Conservation (phyloP, 2,888 invertebrate genomes). For the Caradrina kadenii region DNA sequence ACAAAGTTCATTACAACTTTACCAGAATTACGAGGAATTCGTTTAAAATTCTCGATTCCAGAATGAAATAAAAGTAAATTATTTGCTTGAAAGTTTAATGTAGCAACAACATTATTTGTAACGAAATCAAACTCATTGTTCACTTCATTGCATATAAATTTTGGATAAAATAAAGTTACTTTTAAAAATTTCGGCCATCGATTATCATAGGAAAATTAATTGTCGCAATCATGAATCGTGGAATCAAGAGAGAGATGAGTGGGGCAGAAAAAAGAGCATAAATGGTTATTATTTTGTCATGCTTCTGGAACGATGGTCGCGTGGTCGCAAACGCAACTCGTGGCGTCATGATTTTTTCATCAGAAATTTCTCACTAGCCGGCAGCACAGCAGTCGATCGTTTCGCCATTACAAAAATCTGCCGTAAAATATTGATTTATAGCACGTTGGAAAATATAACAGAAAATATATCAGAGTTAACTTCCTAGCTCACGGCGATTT, state of each 20-base stretch:
- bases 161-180: conserved; percentile 50
- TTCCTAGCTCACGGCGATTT: too few relatives aligned
- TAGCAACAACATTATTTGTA: conserved; percentile 43
- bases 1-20: conserved; percentile 19
- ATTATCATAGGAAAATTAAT: conserved; percentile 71
- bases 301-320: too few relatives aligned
- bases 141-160: conserved; percentile 44
- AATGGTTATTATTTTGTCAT: too few relatives aligned
- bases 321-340: too few relatives aligned
- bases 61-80: conserved; percentile 40
- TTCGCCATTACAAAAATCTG: too few relatives aligned
- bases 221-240: conserved; percentile 38
- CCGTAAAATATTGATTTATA: too few relatives aligned
- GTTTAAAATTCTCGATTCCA: conserved; percentile 16
- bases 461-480: too few relatives aligned
- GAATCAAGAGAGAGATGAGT: conserved; percentile 18
- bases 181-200: conserved; percentile 61
- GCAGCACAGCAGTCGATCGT: too few relatives aligned
- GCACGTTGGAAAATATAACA: too few relatives aligned
- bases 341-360: too few relatives aligned
- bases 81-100: conserved; percentile 29
- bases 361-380: too few relatives aligned
- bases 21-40: conserved; percentile 6
- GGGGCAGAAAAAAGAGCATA: neutral
- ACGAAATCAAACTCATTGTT: conserved; percentile 57